Percentiles rank a stretch among this genome's conserved stretches.
phyloP scores from a whole-genome alignment of 2,113 vertebrate genomes.

The Sardina pilchardus region DNA sequence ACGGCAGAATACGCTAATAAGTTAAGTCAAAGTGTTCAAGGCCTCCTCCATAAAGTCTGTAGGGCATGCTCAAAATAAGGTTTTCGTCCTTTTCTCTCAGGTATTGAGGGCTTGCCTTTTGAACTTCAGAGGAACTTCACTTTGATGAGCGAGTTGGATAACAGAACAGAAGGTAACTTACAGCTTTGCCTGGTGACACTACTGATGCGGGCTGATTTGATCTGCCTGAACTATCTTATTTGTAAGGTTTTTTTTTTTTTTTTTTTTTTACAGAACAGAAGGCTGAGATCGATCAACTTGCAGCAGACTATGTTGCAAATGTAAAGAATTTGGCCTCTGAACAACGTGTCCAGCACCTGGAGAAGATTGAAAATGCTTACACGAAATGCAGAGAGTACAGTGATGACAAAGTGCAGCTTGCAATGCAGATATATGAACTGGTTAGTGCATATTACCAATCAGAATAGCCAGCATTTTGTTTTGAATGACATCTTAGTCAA shows the following conservation, averaged over 20 bases:
- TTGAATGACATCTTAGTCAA: background rate
- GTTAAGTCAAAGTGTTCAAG: background rate
- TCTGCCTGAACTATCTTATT: no score
- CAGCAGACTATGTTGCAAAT: conserved; percentile 90
- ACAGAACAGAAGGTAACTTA: conserved; percentile 89
- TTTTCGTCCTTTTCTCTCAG: conserved; percentile 60
- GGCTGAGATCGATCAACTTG: conserved; percentile 90
- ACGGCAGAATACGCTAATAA: background rate
- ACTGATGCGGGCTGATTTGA: no score
- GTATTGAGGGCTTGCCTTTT: conserved; percentile 95
- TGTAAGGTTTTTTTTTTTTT: no score
- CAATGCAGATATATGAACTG: conserved; percentile 99
- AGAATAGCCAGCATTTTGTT: background rate
- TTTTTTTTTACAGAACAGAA: conserved; percentile 84
- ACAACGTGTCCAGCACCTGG: conserved; percentile 89
- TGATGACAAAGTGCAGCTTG: conserved; percentile 97
- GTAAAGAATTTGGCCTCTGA: conserved; percentile 87
- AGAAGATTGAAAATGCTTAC: conserved; percentile 94
- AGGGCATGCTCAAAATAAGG: background rate
- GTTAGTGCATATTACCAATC: conserved; percentile 64
- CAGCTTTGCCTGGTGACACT: background rate
- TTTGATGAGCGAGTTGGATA: conserved; percentile 94
- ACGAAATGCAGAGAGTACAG: conserved; percentile 97
- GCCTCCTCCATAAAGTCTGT: no score
- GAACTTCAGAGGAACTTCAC: conserved; percentile 98